These are phyloP conservation scores for Liparis tanakae DNA, from an alignment of 2,797 vertebrate species.

Conservation along the genomic window DNA sequence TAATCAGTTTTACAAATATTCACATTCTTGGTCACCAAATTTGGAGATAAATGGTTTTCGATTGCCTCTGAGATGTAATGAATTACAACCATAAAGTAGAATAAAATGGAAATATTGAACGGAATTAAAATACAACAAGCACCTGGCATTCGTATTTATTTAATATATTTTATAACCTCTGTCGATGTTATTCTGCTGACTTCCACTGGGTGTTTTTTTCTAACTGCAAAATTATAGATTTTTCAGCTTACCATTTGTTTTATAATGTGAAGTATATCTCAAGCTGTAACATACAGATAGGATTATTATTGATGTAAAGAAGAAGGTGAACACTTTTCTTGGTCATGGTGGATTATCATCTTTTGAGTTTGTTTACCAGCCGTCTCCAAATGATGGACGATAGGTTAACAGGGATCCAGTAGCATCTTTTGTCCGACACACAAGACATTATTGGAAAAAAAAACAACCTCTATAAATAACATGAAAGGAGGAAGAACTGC, in stretches of 20 bases:
- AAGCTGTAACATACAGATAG: background rate
- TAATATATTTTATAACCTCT: background rate
- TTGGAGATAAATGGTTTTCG: background rate
- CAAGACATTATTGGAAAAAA: conserved; percentile 21
- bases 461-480: conserved; percentile 25
- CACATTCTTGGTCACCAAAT: background rate
- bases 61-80: background rate
- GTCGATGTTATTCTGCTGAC: conserved; percentile 15
- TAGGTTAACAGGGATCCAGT: conserved; percentile 33
- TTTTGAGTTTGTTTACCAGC: conserved; percentile 44
- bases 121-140: background rate
- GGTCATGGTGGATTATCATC: conserved; percentile 25
- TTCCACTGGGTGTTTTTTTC: conserved; percentile 9
- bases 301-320: conserved; percentile 25
- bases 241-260: background rate
- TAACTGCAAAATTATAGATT: background rate
- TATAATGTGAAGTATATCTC: conserved; percentile 11
- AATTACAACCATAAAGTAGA: background rate
- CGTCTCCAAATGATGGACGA: conserved; percentile 32
- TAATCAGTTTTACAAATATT: background rate
- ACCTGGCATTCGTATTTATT: background rate
- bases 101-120: background rate
- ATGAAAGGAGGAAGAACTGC: background rate
- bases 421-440: conserved; percentile 18
- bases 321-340: background rate